Evolutionary conservation across 2,113 vertebrate genomes (phyloP), one percentile per base, ranked within the genome.

Genomic region (Oreochromis spilurus): DNA sequence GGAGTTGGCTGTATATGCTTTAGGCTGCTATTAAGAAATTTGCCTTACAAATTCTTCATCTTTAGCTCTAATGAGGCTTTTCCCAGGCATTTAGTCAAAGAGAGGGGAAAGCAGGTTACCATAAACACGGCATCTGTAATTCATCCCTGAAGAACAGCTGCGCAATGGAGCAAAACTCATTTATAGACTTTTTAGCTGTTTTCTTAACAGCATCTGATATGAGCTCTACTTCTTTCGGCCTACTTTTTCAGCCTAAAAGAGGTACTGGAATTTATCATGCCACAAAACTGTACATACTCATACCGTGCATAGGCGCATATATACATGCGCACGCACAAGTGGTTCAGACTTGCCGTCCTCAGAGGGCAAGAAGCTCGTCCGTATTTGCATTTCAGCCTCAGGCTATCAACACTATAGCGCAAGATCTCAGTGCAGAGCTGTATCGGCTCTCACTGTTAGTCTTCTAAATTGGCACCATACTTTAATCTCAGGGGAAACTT

Each of bases 121-220:
- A 54, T 87, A 86, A 83, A 55, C 58, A 72, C 78, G 70, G 80
- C 91, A 82, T 65, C 87, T 78, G 86, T 93, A 90, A 93, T 91
- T 90, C 87, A 86, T 94, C 92, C 85, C 89, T 81, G 36, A 89
- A 87, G 89, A 93, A 88, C 84, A 89, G 85, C 88, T 81, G 79
- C 21, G 5, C 58, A 77, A 48, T 50, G 91, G 86, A 84, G 89
- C 83, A 84, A 91, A 93, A 90, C 90, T 90, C 88, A 88, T 93
- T 95, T 91, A 86, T 53, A 79, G 70, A 21, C 85, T 87, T 54
- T 88, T 95, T 90, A 87, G 79, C 48, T 38, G 60, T 13, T 88
- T 91, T 91, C 55, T 88, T 87, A 93, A 86, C 45, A 9, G 86
- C 88, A 87, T 91, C 77, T 87, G 81, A 48, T 93, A 91, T 87